These are phyloP conservation scores for Malacoctenus gilli DNA, from an alignment of 2,797 vertebrate species.

Conservation along the genomic window DNA sequence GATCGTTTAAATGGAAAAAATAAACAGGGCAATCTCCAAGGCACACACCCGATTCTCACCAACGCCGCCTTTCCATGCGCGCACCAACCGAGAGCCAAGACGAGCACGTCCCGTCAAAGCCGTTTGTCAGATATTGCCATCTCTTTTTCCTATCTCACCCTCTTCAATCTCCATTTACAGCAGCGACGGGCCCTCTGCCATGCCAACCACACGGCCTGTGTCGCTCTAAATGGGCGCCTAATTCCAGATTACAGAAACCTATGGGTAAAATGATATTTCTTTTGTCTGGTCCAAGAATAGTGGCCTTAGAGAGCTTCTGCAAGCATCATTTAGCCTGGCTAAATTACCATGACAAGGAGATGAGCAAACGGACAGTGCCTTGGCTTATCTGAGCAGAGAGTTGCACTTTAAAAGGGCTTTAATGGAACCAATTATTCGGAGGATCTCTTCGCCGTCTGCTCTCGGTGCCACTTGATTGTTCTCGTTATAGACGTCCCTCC, in stretches of 20 bases:
- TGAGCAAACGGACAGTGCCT: slow-evolving; percentile 72
- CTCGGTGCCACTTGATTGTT: slow-evolving; percentile 71
- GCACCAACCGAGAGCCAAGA: background rate
- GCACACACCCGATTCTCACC: background rate
- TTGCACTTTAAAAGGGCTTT: slow-evolving; percentile 78
- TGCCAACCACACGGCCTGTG: slow-evolving; percentile 52
- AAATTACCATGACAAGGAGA: slow-evolving; percentile 79
- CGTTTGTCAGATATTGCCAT: slow-evolving; percentile 47
- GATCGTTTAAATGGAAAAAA: background rate
- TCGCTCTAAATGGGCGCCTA: slow-evolving; percentile 65
- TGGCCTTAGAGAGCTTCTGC: slow-evolving; percentile 59
- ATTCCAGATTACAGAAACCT: slow-evolving; percentile 76
- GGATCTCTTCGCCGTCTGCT: slow-evolving; percentile 68
- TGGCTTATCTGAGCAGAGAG: slow-evolving; percentile 71
- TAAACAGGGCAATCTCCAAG: slow-evolving; percentile 7
- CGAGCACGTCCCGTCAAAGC: slow-evolving; percentile 17
- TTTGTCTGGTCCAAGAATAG: slow-evolving; percentile 73
- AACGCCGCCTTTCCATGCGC: background rate
- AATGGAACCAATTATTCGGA: slow-evolving; percentile 81
- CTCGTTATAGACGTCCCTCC: slow-evolving; percentile 72
- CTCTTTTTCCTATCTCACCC: slow-evolving; percentile 41
- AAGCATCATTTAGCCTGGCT: slow-evolving; percentile 78
- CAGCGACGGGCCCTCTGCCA: slow-evolving; percentile 38
- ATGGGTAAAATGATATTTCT: slow-evolving; percentile 73
- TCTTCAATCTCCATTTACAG: slow-evolving; percentile 58